Base-by-base conservation (phyloP, 2,888 invertebrate genomes). In the Asteroscopus sphinx region DNA sequence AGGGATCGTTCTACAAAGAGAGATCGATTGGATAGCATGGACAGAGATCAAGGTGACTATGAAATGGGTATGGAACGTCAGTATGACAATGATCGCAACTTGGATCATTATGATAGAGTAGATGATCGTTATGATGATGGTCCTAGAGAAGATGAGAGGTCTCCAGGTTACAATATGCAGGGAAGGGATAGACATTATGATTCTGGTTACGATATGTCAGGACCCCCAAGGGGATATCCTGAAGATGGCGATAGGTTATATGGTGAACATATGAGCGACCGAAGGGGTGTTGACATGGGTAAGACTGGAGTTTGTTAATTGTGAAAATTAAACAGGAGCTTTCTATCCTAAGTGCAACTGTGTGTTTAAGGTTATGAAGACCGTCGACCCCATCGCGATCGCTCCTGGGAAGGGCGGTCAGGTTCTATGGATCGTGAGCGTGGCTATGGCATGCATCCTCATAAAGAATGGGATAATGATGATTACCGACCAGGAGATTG, bases 401-500 rank as follows among this genome's bases (percentile, higher is more conserved):
- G 93, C 33, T 95, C 95, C 13, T 95, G 95, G 95, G 95, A 95
- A 64, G 91, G 93, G n/a, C 86, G 93, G 5, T 90, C 93, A 41
- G 87, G 91, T 5, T 94, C 94, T 0, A 82, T 94, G 64, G 94
- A 94, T 40, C 89, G 93, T 48, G 94, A 94, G 45, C 88, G 94
- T 32, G 87, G 88, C 1, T 94, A 94, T 58, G n/a, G n/a, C n/a
- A 86, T 93, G 75, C 94, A 94, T 77, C 87, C 91, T 0, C 93
- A 91, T 65, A 94, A 94, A 80, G 94, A 94, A 11, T 94, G 94
- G 94, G 94, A 94, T 13, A 90, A 86, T 76, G 93, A 94, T 37
- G 96, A 96, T 48, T 95, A 95, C 63, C 93, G 95, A 44, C 88
- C 94, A 37, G 91, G 94, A 36, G 95, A 95, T 68, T 94, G 94